phyloP scores from a whole-genome alignment of 2,797 vertebrate species.

The Pteronotus mesoamericanus region DNA sequence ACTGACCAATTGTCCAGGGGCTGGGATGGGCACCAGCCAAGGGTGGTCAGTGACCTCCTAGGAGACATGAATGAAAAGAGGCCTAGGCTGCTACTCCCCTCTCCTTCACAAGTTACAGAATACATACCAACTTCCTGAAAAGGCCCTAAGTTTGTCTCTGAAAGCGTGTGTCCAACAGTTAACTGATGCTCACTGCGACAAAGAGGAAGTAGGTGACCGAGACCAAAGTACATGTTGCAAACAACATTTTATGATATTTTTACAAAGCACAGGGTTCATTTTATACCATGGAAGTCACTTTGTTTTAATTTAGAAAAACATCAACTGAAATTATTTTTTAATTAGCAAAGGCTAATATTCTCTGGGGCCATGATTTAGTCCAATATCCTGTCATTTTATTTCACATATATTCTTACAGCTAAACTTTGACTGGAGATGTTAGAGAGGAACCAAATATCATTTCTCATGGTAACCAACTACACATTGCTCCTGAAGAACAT shows the following conservation, averaged over 20 bases:
- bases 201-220: neutral
- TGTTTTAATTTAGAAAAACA: neutral
- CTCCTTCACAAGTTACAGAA: neutral
- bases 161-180: neutral
- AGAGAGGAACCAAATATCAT: neutral
- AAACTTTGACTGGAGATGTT: neutral
- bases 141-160: neutral
- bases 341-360: conserved; percentile 1
- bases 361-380: neutral
- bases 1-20: neutral
- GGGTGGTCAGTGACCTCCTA: neutral
- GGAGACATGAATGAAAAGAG: neutral
- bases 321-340: neutral
- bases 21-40: neutral
- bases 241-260: neutral
- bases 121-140: neutral
- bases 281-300: neutral
- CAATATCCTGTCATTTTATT: neutral
- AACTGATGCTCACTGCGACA: neutral
- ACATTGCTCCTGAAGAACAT: neutral
- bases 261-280: neutral
- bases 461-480: neutral
- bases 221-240: neutral
- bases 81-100: no score
- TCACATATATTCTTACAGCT: neutral